These are phyloP conservation scores for Hylaeus anthracinus DNA, from an alignment of 1,140 invertebrate genomes.

Conservation along the genomic window DNA sequence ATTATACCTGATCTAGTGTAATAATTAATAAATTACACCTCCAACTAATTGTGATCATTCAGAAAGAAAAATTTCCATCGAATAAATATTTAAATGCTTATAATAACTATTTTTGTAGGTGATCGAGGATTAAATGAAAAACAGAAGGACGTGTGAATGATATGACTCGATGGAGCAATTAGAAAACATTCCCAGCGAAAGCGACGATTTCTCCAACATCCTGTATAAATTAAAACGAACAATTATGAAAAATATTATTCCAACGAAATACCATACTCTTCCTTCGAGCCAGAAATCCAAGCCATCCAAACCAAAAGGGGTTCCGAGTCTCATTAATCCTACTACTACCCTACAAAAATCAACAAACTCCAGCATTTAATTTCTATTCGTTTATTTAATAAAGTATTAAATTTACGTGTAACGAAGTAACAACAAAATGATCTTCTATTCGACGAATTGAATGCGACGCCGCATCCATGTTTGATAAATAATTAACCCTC, in stretches of 20 bases:
- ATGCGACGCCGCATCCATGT: no score
- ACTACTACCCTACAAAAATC: background rate
- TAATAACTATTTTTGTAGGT: no score
- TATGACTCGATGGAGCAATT: background rate
- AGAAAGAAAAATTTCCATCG: no score
- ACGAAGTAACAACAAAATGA: background rate
- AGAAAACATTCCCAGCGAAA: background rate
- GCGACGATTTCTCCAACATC: constrained; percentile 10
- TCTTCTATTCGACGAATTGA: background rate
- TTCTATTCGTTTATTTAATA: background rate
- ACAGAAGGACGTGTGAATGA: no score
- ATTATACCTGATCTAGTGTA: no score
- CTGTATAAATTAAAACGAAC: background rate
- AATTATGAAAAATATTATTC: background rate
- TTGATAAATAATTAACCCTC: background rate
- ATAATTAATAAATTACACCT: no score
- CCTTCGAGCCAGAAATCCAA: background rate
- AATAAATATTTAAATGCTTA: no score
- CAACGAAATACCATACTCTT: background rate
- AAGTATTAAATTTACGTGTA: background rate
- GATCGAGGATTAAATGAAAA: no score
- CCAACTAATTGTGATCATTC: no score
- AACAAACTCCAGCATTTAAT: background rate
- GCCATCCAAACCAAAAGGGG: no score
- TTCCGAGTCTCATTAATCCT: no score